Evolutionary conservation across 2,113 vertebrate species (phyloP), one percentile per base, ranked within the genome.

Genomic region (Zosterops pallidus): DNA sequence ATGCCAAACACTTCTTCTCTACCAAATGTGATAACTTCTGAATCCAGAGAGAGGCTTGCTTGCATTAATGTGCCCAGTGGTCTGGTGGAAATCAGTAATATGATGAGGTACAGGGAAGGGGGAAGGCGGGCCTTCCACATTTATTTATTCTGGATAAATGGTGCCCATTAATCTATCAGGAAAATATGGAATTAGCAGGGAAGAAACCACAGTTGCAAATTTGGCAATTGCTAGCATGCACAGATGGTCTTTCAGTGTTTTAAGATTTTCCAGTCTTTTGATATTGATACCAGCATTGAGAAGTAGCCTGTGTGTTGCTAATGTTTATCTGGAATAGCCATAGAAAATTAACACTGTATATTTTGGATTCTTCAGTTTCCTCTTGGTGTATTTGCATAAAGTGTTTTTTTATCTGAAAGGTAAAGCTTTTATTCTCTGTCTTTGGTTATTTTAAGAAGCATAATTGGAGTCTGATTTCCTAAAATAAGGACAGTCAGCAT

Each of bases 181-280:
- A 94, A 95, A 97, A 97, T 95, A 91, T 76, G 76, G 94, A 97
- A 96, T 97, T 97, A 96, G 96, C 95, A 97, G 83, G 94, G 59
- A 95, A 95, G 92, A 94, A 97, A 86, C 90, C 86, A 78, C 92
- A 95, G 84, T 87, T 95, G 89, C 91, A 90, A 90, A 89, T 92
- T 97, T 97, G 93, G 97, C 95, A 97, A 77, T 74, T 95, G 68
- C 71, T 76, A 92, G 29, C 56, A 50, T 64, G 90, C 94, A 95
- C 96, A 97, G 89, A 94, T 96, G 96, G 96, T 67, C 83, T 84
- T 95, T 83, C 82, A 86, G 80, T 92, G 86, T 90, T 95, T 94
- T 91, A 95, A 95, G 93, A 74, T 94, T 96, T 97, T 97, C 84
- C 95, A 95, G 86, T 95, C 94, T 98, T 95, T 97, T 98, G 96